Base-by-base conservation (phyloP, 37 sponge, comb jelly and placozoan species). In the Dysidea cf. avara region DNA sequence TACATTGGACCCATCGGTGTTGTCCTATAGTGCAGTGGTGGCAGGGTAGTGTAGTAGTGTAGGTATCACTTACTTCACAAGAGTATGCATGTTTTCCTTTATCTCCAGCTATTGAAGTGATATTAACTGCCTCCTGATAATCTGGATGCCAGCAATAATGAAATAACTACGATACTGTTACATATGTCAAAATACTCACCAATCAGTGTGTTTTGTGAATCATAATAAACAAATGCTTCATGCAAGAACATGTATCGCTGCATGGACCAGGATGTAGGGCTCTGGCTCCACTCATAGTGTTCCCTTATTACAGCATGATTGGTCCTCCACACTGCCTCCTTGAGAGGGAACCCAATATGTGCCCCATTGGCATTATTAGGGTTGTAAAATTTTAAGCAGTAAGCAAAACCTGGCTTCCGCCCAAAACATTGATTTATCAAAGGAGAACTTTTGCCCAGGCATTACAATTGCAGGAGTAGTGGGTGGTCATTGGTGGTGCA, bases 311-410 rank as follows among this genome's bases (percentile, higher is more conserved):
- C 55, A 72, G 81, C 87, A 39, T 86, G 87, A 52, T 86, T 86
- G 47, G 87, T 86, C 34, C 87, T 36, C 87, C 87, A 86, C 63
- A 86, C 70, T 0, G 87, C 87, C 61, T 86, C 87, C 36, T 60
- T 56, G 75, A 86, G 57, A 5, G 87, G 87, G 53, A 68, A 86
- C 20, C 87, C 87, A 68, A 86, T 80, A 61, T 86, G 87, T 4
- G 69, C 76, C 47, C 62, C 17, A 4, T n/a, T n/a, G n/a, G n/a
- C n/a, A n/a, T n/a, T n/a, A n/a, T n/a, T n/a, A n/a, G n/a, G n/a
- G n/a, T n/a, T n/a, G n/a, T n/a, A n/a, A n/a, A n/a, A n/a, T n/a
- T n/a, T n/a, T n/a, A n/a, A n/a, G n/a, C n/a, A n/a, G n/a, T n/a
- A n/a, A n/a, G n/a, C n/a, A n/a, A n/a, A n/a, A n/a, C n/a, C n/a